Evolutionary conservation across 2,888 invertebrate genomes (phyloP), one percentile per base, ranked within the genome.

Genomic region (Stenodema calcarata): DNA sequence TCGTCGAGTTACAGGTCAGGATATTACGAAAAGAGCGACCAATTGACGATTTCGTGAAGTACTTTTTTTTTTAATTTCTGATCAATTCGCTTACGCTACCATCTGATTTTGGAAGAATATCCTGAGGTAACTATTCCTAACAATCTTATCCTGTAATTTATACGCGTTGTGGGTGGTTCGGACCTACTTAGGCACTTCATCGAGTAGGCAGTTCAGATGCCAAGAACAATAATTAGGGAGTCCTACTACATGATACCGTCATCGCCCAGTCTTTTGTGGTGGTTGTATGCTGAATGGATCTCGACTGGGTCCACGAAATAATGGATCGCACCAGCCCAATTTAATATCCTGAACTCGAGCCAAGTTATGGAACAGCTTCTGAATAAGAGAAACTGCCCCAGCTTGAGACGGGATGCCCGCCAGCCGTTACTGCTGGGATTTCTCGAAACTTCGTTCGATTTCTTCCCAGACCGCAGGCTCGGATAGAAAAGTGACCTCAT

Each of bases 331-430:
- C 62, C 62, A 23, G 62, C 62, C 27, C 62, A 23, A 62, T 62
- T 62, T 62, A 62, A 62, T 62, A 62, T 62, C 62, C 62, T 62
- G 62, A 62, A 62, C 62, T 62, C 62, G 62, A 62, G 62, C 62
- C 62, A 62, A 62, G 62, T 62, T 62, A n/a, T 12, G 16, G 62
- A 62, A 18, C 62, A 23, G 23, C 62, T 62, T 62, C 62, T 62
- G 62, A 62, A 62, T 62, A 23, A 62, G 62, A 62, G 62, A 62
- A 62, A 62, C 62, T 62, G 62, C 62, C 27, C 62, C 62, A 62
- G 62, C 62, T 62, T 62, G 62, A 62, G 62, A 23, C 62, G 62
- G 62, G 62, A 62, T 23, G 62, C 18, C 62, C 23, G 9, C 62
- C 62, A 62, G 62, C 62, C 62, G 62, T 62, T 27, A 35, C n/a